phyloP scores from a whole-genome alignment of 2,113 vertebrate genomes.

The Labeo rohita region DNA sequence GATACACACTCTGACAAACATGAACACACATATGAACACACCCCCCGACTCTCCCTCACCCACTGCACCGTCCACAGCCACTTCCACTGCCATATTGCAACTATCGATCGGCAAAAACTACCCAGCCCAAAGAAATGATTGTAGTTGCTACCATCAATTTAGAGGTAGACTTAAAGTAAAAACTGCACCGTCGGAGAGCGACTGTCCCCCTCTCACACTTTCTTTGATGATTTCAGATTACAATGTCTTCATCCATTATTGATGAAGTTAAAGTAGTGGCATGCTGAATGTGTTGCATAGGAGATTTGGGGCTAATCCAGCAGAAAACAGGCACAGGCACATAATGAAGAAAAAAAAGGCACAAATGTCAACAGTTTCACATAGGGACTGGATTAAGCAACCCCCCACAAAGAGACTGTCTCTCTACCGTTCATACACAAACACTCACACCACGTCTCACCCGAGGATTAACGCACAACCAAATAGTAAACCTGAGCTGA shows the following conservation, averaged over 20 bases:
- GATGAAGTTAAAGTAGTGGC: conserved; percentile 99
- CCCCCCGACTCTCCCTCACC: neutral
- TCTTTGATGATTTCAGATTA: conserved; percentile 90
- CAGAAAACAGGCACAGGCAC: conserved; percentile 99
- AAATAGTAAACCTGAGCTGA: conserved; percentile 22
- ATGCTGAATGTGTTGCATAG: conserved; percentile 98
- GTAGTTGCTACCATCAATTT: conserved; percentile 46
- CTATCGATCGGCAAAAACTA: conserved; percentile 27
- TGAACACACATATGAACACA: conserved; percentile 26
- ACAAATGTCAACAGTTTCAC: conserved; percentile 99
- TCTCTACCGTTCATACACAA: conserved; percentile 27
- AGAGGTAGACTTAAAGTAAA: conserved; percentile 58
- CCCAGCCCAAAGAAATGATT: conserved; percentile 44
- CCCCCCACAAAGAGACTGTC: conserved; percentile 62
- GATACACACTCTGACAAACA: conserved; percentile 40
- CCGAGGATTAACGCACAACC: conserved; percentile 79
- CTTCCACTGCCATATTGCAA: conserved; percentile 23
- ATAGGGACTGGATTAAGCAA: conserved; percentile 99
- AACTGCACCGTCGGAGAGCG: conserved; percentile 63
- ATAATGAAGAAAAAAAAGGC: conserved; percentile 98
- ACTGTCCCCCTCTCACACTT: conserved; percentile 29
- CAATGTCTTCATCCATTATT: conserved; percentile 99
- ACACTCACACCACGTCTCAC: conserved; percentile 77
- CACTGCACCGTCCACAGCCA: conserved; percentile 19
- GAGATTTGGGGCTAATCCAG: conserved; percentile 99